Base-by-base conservation (phyloP, 2,888 invertebrate species). In the Trichogramma dendrolimi region DNA sequence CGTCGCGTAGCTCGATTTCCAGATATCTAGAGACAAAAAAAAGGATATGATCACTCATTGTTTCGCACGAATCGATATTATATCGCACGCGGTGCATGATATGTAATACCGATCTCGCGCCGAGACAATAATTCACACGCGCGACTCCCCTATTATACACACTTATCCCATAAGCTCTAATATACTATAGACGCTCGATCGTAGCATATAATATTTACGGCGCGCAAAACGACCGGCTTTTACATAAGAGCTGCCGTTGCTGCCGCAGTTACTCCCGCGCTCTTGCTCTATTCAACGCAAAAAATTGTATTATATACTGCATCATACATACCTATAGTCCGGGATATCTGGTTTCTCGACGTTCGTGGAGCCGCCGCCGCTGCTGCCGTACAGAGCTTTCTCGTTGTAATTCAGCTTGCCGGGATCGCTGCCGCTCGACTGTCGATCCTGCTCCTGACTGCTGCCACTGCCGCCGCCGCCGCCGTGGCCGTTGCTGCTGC, bases 301-400 rank as follows among this genome's bases (percentile, higher is more conserved):
- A 46, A 46, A 10, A 14, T 27, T 2, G 27, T 27, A 27, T 27
- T 27, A 27, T 27, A 2, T 27, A 14, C 49, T 7, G 11, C 40
- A 52, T 53, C 11, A 38, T n/a, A 39, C 8, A 38, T 70, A 73
- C 74, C 74, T 74, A 70, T 73, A 74, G 57, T 74, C 73, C 48
- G 73, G 70, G 48, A 71, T 70, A 42, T 75, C 74, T 5, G 77
- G 74, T 58, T 72, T 72, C 60, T 77, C 77, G 56, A 74, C 72
- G 60, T 75, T 74, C 4, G 76, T 72, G 55, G 66, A 73, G 60
- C 72, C 73, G n/a, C 68, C 61, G 41, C 71, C 65, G 55, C 66
- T 73, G 60, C 72, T 73, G n/a, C 69, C 61, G 41, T 71, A 66
- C 8, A 68, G 27, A 0, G 50, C 57, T 11, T 65, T 63, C 27